Evolutionary conservation across 2,888 invertebrate species (phyloP), one percentile per base, ranked within the genome.

Genomic region (Agrilus cyanescens): DNA sequence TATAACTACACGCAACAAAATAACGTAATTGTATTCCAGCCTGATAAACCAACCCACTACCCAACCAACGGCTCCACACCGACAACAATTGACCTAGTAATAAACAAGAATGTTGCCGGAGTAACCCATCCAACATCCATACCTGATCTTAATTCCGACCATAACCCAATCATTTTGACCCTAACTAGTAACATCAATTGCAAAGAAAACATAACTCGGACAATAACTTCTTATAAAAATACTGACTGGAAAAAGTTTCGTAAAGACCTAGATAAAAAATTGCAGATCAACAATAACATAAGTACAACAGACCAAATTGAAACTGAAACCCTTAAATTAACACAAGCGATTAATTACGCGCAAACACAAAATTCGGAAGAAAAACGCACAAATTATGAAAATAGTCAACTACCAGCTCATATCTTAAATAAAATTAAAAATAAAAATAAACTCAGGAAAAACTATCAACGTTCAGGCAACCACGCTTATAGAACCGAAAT

Each of bases 61-160:
- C 49, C 49, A n/a, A n/a, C n/a, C n/a, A n/a, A n/a, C n/a, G n/a
- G n/a, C n/a, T n/a, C n/a, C n/a, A n/a, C n/a, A n/a, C 1, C 50
- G 4, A 41, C 42, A 10, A 44, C 44, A 25, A 37, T 49, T 6
- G 49, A 51, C 36, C 18, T 50, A 8, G 43, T 45, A 12, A 29
- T 51, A 6, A 36, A 33, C 8, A 41, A 44, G 43, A 51, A 51
- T 30, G 37, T 41, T 3, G 12, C 25, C 3, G 32, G 39, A 8
- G 13, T 36, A 14, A 37, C 37, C 12, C 32, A 18, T 4, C 18
- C 18, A 5, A 18, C 5, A 18, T 18, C 18, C 18, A 4, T 12
- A 16, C 29, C 40, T 1, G 34, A 34, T 15, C 40, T 44, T 2
- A n/a, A 32, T 2, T 40, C 44, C 2, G 39, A 44, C 13, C 44